Percentiles rank a stretch among this genome's conserved stretches.
phyloP scores from a whole-genome alignment of 2,888 invertebrate species.

The Gryllus longicercus region DNA sequence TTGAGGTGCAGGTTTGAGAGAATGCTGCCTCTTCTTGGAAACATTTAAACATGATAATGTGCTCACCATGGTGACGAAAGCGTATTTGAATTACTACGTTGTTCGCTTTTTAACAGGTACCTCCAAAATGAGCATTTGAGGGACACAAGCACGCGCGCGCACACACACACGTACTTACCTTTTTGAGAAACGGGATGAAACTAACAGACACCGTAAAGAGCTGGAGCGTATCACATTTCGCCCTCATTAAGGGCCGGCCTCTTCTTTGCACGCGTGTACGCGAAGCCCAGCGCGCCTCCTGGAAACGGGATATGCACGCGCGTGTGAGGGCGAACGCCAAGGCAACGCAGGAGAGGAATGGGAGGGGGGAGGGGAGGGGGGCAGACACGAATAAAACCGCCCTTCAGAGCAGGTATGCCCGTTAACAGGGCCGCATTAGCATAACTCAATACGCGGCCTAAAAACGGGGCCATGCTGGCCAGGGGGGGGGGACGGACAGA shows the following conservation, averaged over 20 bases:
- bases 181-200: slow-evolving; percentile 7
- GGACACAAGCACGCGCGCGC: neutral
- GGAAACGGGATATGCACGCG: neutral
- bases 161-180: too few relatives aligned
- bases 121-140: neutral
- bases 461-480: neutral
- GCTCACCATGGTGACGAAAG: neutral
- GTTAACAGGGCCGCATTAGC: neutral
- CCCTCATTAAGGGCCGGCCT: neutral
- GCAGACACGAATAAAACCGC: neutral
- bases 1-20: neutral
- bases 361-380: neutral
- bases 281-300: too few relatives aligned
- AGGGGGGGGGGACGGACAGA: too few relatives aligned
- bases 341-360: neutral
- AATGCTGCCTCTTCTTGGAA: neutral
- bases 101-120: neutral
- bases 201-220: neutral
- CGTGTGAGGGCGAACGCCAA: neutral
- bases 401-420: neutral
- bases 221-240: slow-evolving; percentile 1
- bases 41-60: slow-evolving; percentile 5
- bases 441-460: neutral
- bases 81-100: slow-evolving; percentile 17
- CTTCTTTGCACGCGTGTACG: neutral